Percentiles rank a stretch among this genome's conserved stretches.
Conservation (phyloP, 2,113 vertebrate species). For the Polyodon spathula region DNA sequence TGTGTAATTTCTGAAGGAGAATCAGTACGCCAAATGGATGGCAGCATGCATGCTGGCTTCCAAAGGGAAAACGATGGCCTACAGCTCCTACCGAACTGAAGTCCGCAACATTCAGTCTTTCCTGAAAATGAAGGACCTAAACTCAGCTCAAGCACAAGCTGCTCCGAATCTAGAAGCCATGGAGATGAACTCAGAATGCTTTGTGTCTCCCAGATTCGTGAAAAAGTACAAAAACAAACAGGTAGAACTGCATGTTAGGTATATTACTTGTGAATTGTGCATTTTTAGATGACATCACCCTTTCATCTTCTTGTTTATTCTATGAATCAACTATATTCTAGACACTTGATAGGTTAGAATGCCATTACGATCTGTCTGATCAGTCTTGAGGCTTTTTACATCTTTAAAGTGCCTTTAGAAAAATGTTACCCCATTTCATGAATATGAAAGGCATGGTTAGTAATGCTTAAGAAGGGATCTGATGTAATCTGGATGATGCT, state of each 20-base stretch:
- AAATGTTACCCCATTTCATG: no score
- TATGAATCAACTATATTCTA: no score
- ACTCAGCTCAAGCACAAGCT: conserved; percentile 55
- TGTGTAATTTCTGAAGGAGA: conserved; percentile 58
- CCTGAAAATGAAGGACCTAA: conserved; percentile 88
- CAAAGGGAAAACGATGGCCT: conserved; percentile 95
- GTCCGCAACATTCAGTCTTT: conserved; percentile 88
- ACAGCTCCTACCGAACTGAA: conserved; percentile 89
- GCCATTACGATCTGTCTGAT: no score
- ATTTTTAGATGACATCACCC: no score
- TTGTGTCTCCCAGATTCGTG: conserved; percentile 76
- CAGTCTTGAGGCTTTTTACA: no score
- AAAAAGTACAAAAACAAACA: conserved; percentile 91
- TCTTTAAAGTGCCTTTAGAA: no score
- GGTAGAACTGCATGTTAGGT: conserved; percentile 45
- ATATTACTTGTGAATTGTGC: no score
- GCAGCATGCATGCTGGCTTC: conserved; percentile 88
- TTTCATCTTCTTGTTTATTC: no score
- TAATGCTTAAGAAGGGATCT: no score
- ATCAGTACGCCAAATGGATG: conserved; percentile 91
- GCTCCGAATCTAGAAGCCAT: conserved; percentile 58
- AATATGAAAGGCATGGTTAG: no score
- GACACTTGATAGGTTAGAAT: no score
- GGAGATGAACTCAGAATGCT: conserved; percentile 85
- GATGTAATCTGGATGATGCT: no score